Evolutionary conservation across 2,113 vertebrate genomes (phyloP), one percentile per base, ranked within the genome.

Genomic region (Triplophysa dalaica): DNA sequence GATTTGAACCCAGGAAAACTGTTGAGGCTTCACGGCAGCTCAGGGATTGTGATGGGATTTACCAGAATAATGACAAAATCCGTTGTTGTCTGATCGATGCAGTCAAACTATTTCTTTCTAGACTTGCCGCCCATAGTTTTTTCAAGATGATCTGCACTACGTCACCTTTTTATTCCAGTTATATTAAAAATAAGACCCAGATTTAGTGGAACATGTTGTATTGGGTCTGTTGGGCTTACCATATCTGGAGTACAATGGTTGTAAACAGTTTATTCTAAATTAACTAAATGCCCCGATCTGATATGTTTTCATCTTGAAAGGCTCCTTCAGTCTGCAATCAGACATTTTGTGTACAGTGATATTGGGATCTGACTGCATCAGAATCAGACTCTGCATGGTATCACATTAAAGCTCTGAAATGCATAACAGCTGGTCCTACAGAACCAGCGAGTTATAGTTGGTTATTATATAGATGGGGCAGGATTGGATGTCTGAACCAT

Each of bases 251-350:
- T 24, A 61, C 17, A 72, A 72, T 72, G 41, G 12, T 75, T 63
- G 22, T 63, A 48, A 38, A 48, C 22, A 2, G 5, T 43, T 63
- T 63, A 26, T 63, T 63, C 21, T 63, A 29, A 63, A 26, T 45
- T 17, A 45, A 58, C n/a, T 63, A 45, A 75, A 41, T 61, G 72
- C 72, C 21, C 21, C 17, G 33, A 74, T 45, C 56, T 60, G 33
- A 26, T 41, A 19, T 10, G 9, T 43, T 74, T 74, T 62, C n/a
- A 74, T 74, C 56, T 62, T 62, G 43, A 63, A 75, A 75, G 19
- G 14, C 38, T 45, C 41, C 17, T 63, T 63, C 24, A 29, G 17
- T 10, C 43, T 4, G 41, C 60, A 75, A 45, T 75, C 43, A 38
- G 54, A 48, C 72, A 10, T 19, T 45, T 75, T 0, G 14, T 26